These are phyloP conservation scores for Molanna angustata DNA, from an alignment of 2,888 invertebrate species.

Conservation along the genomic window DNA sequence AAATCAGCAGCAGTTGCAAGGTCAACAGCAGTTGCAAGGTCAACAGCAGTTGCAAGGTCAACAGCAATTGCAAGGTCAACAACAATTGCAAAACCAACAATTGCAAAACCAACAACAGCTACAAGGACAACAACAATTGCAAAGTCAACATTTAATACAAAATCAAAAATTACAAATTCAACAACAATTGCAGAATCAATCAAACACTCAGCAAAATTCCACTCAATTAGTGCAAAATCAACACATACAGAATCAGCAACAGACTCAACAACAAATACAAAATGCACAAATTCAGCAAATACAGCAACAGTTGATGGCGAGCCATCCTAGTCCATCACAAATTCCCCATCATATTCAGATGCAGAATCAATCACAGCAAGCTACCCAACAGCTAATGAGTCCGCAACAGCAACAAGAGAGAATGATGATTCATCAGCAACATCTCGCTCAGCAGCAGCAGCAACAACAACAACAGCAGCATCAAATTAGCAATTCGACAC, in stretches of 20 bases:
- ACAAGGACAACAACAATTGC: conserved; percentile 40
- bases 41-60: conserved; percentile 47
- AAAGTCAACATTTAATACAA: conserved; percentile 33
- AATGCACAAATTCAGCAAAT: conserved; percentile 28
- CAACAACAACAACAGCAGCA: conserved; percentile 43
- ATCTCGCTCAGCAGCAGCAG: conserved; percentile 37
- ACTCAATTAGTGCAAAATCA: conserved; percentile 37
- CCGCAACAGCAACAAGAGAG: conserved; percentile 43
- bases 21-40: conserved; percentile 47
- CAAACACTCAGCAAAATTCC: conserved; percentile 21
- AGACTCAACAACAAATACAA: conserved; percentile 20
- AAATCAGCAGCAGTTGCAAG: conserved; percentile 48
- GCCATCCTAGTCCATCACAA: conserved; percentile 22
- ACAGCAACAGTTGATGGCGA: conserved; percentile 24
- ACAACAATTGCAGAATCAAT: conserved; percentile 42
- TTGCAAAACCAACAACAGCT: conserved; percentile 45
- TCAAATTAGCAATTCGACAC: conserved; percentile 48
- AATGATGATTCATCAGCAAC: conserved; percentile 37
- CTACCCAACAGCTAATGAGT: conserved; percentile 23
- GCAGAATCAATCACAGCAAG: conserved; percentile 20
- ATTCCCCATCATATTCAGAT: conserved; percentile 26
- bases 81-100: conserved; percentile 40
- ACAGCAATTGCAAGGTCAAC: conserved; percentile 44
- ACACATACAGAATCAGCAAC: conserved; percentile 43
- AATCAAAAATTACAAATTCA: conserved; percentile 27